Evolutionary conservation across 1,140 invertebrate genomes (phyloP), one percentile per base, ranked within the genome.

Genomic region (Eubasilissa regina): DNA sequence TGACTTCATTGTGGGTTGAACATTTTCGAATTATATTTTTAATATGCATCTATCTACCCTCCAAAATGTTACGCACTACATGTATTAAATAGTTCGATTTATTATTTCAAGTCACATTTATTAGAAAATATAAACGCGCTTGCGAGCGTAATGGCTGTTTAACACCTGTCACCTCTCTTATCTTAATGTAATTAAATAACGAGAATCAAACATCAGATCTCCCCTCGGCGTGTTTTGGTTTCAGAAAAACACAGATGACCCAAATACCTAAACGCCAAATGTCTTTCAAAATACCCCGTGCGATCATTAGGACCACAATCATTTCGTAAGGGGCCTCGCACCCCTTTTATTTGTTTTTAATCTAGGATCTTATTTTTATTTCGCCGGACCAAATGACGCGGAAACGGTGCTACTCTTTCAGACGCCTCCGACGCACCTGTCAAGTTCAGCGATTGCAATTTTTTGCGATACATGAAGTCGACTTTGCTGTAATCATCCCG

Each of bases 211-310:
- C 44, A 44, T 44, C 6, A 6, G 15, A 3, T 15, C 62, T 47
- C 10, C 62, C 35, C 35, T 58, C 51, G n/a, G n/a, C n/a, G n/a
- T 60, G 56, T 62, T 62, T 62, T 62, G 21, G 9, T 13, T 62
- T 35, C 35, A 7, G n/a, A 19, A 12, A 35, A 43, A 64, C 11
- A 12, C 35, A n/a, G 19, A 25, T 64, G 35, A 25, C 21, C 35
- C 21, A 48, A 51, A 13, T 70, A 6, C 44, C 10, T 9, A 70
- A 45, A 70, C 13, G 66, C 66, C 66, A 70, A 70, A 70, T 70
- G 66, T 70, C 66, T 53, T 70, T 11, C 15, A 17, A 70, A 70
- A 51, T 25, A 21, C 66, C 15, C 66, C 66, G 7, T 48, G 45
- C 0, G 11, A 12, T 51, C 47, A 51, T 62, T 13, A 45, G 1